Conservation (phyloP, 2,888 invertebrate species). For the Xanthorhoe spadicearia region DNA sequence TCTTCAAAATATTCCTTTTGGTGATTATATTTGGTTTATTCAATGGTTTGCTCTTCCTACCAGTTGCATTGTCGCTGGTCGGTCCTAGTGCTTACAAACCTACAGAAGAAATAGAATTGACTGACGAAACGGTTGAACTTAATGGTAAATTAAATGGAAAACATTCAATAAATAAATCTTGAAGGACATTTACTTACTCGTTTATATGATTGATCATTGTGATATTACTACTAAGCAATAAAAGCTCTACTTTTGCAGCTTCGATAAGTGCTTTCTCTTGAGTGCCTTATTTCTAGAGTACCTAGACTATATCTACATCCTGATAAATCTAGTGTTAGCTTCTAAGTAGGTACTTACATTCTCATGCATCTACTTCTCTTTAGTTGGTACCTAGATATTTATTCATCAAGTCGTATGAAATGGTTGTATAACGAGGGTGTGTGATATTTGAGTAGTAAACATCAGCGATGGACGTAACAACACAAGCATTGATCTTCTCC, state of each 20-base stretch:
- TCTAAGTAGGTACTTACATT: too few relatives aligned
- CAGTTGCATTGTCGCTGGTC: conserved; percentile 89
- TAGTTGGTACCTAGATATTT: background rate
- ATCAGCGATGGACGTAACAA: background rate
- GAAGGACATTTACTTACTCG: background rate
- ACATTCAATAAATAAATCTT: conserved; percentile 24
- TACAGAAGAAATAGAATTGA: conserved; percentile 49
- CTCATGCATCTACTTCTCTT: too few relatives aligned
- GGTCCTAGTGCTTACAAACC: conserved; percentile 86
- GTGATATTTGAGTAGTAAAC: background rate
- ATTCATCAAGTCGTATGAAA: background rate
- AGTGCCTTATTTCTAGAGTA: conserved; percentile 1
- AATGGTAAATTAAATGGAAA: conserved; percentile 63
- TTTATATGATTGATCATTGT: conserved; percentile 10
- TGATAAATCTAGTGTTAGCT: too few relatives aligned
- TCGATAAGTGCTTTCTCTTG: background rate
- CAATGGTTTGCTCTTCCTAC: conserved; percentile 90
- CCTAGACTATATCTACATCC: background rate
- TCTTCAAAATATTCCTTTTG: conserved; percentile 90
- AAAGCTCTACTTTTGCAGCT: background rate
- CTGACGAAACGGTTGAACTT: conserved; percentile 65
- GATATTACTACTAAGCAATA: conserved; percentile 24
- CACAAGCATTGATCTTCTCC: background rate
- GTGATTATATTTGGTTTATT: conserved; percentile 92
- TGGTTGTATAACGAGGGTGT: background rate